A percentile compares a stretch with the other conserved stretches of the same genome.
These are phyloP conservation scores for Ailuropoda melanoleuca DNA, from an alignment of 2,113 vertebrate genomes.

Conservation along the genomic window DNA sequence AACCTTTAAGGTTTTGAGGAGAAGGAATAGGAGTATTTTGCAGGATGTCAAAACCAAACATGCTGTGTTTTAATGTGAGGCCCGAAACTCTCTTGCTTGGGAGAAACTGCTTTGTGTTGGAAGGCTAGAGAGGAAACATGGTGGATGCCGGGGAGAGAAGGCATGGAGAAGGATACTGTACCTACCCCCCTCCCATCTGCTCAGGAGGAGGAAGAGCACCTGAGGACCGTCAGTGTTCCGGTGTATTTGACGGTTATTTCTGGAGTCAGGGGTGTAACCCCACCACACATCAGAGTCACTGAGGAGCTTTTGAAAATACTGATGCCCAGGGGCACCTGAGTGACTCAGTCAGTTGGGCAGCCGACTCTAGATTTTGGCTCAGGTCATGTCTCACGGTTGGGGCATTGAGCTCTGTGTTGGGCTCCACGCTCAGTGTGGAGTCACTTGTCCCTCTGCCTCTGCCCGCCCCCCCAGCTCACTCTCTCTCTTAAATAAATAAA, in stretches of 20 bases:
- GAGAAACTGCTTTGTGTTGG: neutral
- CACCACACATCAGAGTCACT: neutral
- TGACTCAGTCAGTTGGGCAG: neutral
- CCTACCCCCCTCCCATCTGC: neutral
- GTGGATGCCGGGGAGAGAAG: neutral
- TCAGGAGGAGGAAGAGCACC: neutral
- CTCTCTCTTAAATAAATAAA: neutral
- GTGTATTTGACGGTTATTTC: neutral
- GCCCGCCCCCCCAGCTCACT: neutral
- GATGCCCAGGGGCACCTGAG: neutral
- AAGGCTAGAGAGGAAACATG: neutral
- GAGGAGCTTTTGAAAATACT: neutral
- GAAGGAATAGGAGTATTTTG: neutral
- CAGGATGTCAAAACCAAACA: neutral
- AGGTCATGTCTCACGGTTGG: neutral
- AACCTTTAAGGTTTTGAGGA: neutral
- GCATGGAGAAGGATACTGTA: neutral
- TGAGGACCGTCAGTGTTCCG: neutral
- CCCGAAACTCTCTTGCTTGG: neutral
- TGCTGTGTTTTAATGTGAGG: neutral
- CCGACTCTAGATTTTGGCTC: neutral
- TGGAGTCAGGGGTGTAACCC: neutral
- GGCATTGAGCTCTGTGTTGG: neutral
- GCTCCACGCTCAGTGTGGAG: neutral
- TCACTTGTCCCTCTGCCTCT: neutral